Evolutionary conservation across 2,888 invertebrate genomes (phyloP), one percentile per base, ranked within the genome.

Genomic region (Tetramorium bicarinatum): DNA sequence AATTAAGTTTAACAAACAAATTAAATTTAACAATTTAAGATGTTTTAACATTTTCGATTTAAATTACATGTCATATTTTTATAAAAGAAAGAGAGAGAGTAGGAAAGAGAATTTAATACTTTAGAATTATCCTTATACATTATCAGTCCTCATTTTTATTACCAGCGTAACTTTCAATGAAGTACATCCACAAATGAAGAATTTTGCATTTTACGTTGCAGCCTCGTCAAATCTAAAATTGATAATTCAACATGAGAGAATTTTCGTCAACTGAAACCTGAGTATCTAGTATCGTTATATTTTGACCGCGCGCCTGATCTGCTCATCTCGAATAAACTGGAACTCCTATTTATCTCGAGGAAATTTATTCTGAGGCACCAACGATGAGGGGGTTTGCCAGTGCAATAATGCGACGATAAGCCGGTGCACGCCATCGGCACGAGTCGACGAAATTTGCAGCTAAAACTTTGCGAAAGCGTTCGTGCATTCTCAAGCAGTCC

Each of bases 401-500:
- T 75, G 54, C 72, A 64, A 64, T 56, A 66, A 83, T 83, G 69
- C 66, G 62, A 47, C 74, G 80, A 89, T 87, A 85, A 83, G 80
- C 34, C 15, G 61, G 47, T 25, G 34, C 11, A 62, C 25, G 54
- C 56, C 67, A 67, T 62, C 85, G 62, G 61, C 82, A 76, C 56
- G 72, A 76, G 76, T 74, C 66, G 71, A 59, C 82, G 66, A 87
- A 88, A 88, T 88, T 88, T 84, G 83, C 76, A 81, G 77, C 54
- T 75, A 52, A 87, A 88, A 89, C 85, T 88, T 88, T 59, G 47
- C 56, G 29, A 64, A 71, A 81, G 82, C 84, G 82, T 85, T 88
- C 80, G 75, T 59, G 86, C 85, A 85, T 89, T 85, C 81, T 86
- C 83, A 86, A 86, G 81, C 77, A 85, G 75, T 67, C 82, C 56